These are phyloP conservation scores for Lasiommata megera DNA, from an alignment of 2,888 invertebrate species.

Conservation along the genomic window DNA sequence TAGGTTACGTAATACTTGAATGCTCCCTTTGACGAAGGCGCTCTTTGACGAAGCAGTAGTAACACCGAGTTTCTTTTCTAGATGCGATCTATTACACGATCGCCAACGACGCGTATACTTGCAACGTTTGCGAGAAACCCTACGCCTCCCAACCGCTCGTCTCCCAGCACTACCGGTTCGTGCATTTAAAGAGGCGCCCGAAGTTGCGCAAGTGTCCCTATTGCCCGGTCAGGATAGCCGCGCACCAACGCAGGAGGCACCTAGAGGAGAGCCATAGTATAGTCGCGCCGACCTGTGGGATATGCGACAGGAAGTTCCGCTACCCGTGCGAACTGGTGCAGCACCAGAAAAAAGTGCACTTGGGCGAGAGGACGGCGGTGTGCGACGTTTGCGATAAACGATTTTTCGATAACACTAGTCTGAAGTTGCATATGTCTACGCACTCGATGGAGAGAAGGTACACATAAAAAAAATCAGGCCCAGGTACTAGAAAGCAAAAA, in stretches of 20 bases:
- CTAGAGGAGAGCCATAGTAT: conserved; percentile 1
- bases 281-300: conserved; percentile 1
- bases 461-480: too few species aligned
- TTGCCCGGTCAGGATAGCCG: not conserved
- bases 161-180: conserved; percentile 9
- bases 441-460: not conserved
- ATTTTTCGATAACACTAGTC: not conserved
- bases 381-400: not conserved
- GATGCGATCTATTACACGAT: conserved; percentile 11
- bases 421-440: not conserved
- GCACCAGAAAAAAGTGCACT: conserved; percentile 9
- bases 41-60: not conserved
- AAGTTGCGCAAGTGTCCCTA: not conserved
- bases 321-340: conserved; percentile 7
- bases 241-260: not conserved
- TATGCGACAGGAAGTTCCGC: conserved; percentile 6
- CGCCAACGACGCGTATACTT: not conserved
- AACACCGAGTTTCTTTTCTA: conserved; percentile 10
- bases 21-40: too few species aligned
- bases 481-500: too few species aligned
- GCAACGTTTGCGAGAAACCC: conserved; percentile 5
- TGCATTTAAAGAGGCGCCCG: conserved; percentile 7
- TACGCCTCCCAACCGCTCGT: conserved; percentile 12
- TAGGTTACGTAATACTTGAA: too few species aligned
- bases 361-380: not conserved